Evolutionary conservation across 2,888 invertebrate species (phyloP).

Genomic region (Embidobia sp.): DNA sequence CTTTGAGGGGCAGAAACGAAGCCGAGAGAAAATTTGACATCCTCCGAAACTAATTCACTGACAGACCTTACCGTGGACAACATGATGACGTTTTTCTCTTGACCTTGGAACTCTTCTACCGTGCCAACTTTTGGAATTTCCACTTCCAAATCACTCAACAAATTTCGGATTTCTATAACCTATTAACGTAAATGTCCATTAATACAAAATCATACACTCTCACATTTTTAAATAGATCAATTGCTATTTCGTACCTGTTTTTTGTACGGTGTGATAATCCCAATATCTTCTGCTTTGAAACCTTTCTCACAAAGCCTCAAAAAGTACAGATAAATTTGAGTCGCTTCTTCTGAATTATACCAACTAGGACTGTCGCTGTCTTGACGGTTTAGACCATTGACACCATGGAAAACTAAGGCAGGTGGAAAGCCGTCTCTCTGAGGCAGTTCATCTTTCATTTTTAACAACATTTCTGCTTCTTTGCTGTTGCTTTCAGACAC

Average conservation of each 20-base stretch:
- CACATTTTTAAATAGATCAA: no score
- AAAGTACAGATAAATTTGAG: conserved; percentile 85
- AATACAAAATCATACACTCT: no score
- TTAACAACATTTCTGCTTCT: conserved; percentile 80
- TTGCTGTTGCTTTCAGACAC: no score
- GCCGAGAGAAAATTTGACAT: conserved; percentile 85
- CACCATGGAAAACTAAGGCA: conserved; percentile 87
- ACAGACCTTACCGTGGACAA: conserved; percentile 87
- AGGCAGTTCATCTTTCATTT: conserved; percentile 79
- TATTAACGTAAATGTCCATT: conserved; percentile 73
- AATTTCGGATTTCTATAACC: conserved; percentile 85
- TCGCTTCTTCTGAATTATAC: conserved; percentile 93
- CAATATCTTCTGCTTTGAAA: conserved; percentile 88
- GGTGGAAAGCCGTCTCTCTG: conserved; percentile 78
- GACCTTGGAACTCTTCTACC: conserved; percentile 94
- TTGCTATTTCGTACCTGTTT: conserved; percentile 90
- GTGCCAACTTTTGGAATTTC: conserved; percentile 88
- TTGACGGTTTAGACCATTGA: conserved; percentile 87
- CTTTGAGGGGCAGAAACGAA: conserved; percentile 90
- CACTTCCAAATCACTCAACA: conserved; percentile 83
- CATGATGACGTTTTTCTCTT: conserved; percentile 88
- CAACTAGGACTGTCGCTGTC: conserved; percentile 92
- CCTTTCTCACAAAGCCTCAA: conserved; percentile 86
- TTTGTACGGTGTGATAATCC: conserved; percentile 95
- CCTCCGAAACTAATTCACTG: conserved; percentile 79